phyloP scores from a whole-genome alignment of 2,113 vertebrate genomes.

The Hymenochirus boettgeri region DNA sequence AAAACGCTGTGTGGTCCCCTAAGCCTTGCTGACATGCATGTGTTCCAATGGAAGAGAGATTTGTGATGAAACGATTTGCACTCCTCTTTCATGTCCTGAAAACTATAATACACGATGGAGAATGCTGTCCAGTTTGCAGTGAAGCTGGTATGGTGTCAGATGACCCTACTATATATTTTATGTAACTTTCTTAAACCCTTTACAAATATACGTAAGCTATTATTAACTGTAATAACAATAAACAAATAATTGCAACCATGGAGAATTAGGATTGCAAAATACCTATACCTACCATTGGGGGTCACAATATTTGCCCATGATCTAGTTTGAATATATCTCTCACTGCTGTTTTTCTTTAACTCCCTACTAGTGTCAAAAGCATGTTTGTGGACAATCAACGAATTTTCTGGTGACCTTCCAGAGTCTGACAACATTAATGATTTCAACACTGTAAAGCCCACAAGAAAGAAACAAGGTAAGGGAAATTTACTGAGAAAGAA shows the following conservation, averaged over 20 bases:
- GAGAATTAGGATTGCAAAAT: no score
- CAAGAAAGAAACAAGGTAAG: constrained; percentile 48
- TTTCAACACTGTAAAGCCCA: constrained; percentile 24
- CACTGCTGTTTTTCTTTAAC: no score
- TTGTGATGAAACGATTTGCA: constrained; percentile 77
- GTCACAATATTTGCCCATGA: no score
- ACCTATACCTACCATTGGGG: no score
- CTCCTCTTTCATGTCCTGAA: constrained; percentile 57
- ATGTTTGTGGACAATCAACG: constrained; percentile 57
- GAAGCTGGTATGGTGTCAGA: constrained; percentile 67
- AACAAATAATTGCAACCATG: no score
- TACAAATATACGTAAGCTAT: no score
- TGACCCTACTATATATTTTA: no score
- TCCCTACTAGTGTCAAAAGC: constrained; percentile 41
- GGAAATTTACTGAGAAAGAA: constrained; percentile 47
- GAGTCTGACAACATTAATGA: constrained; percentile 58
- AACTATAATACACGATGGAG: constrained; percentile 63
- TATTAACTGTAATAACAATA: no score
- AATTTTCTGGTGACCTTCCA: constrained; percentile 80
- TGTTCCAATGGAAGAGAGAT: constrained; percentile 75
- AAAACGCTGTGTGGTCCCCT: constrained; percentile 85
- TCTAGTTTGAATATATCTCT: no score
- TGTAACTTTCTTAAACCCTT: no score
- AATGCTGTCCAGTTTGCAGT: constrained; percentile 86
- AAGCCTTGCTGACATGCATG: constrained; percentile 82